Evolutionary conservation across 2,797 vertebrate genomes (phyloP), one percentile per base, ranked within the genome.

Genomic region (Coregonus ussuriensis): DNA sequence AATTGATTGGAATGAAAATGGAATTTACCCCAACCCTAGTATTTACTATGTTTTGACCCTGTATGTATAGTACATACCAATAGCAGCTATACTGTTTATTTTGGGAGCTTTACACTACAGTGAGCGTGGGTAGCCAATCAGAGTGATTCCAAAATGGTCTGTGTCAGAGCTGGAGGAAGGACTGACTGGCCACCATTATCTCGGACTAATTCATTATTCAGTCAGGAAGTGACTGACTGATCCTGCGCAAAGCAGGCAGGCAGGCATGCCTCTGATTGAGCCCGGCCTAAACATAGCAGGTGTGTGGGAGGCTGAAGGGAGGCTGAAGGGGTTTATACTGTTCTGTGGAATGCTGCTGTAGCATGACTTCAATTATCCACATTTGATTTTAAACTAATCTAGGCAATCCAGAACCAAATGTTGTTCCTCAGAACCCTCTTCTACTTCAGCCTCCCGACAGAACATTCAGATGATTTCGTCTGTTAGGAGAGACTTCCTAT

Each of bases 161-260:
- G 52, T 54, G 51, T 41, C 73, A 7, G 56, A 47, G 71, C 21
- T 4, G n/a, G 1, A 31, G 21, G 25, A 62, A 25, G 21, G n/a
- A 63, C 6, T 25, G 21, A 63, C 59, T 63, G 71, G 21, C 53
- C 25, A 53, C 71, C 72, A 63, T 74, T 63, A 74, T 65, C 72
- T 56, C 59, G 29, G 18, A 65, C 33, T 15, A 74, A 63, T 74
- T 37, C 65, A 74, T 63, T 74, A 74, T 65, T 74, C 25, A 25
- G 25, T 25, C 25, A 25, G 25, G 72, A 74, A 68, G 37, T 67
- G 74, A 33, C 47, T 33, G 65, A 68, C 15, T 56, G 18, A 56
- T 66, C 68, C 6, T 9, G 9, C 37, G 9, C 37, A 47, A 16
- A 70, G 18, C 37, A 47, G 15, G n/a, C 66, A 67, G 33, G 31